Percentiles rank a stretch among this genome's conserved stretches.
Evolutionary conservation across 2,797 vertebrate species (phyloP).

Genomic region (Coracias cyanogaster): DNA sequence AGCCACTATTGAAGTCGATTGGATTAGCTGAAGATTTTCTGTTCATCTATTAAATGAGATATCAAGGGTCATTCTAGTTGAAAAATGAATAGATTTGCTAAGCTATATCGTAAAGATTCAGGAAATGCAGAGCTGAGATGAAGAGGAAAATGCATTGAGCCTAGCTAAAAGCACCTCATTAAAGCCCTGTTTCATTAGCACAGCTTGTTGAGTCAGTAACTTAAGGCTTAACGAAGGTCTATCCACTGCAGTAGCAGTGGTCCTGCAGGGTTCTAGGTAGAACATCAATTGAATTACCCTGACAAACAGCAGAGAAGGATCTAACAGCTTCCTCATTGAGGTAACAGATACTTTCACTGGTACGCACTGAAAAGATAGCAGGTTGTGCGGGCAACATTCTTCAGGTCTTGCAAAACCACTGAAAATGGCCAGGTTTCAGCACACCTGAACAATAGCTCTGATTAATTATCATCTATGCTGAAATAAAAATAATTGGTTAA

Average conservation of each 20-base stretch:
- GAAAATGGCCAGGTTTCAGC: background rate
- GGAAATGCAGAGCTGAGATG: slow-evolving; percentile 8
- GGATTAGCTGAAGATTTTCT: background rate
- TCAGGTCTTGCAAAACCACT: background rate
- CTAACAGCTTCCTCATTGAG: background rate
- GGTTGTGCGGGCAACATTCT: background rate
- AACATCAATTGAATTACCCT: slow-evolving; percentile 39
- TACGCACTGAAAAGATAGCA: background rate
- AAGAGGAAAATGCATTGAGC: slow-evolving; percentile 10
- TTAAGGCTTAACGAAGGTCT: slow-evolving; percentile 43
- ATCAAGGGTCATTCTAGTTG: background rate
- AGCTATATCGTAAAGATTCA: background rate
- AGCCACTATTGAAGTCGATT: background rate
- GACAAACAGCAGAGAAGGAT: background rate
- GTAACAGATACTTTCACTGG: background rate
- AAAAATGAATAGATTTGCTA: slow-evolving; percentile 14
- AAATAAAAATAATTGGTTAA: slow-evolving; percentile 42
- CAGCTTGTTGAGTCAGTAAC: slow-evolving; percentile 46
- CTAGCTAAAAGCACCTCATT: slow-evolving; percentile 37
- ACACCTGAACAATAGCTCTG: background rate
- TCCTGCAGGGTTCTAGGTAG: slow-evolving; percentile 61
- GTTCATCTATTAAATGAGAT: slow-evolving; percentile 4
- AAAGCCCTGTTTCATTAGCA: slow-evolving; percentile 27
- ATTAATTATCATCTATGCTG: slow-evolving; percentile 20
- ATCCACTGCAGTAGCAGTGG: background rate